These are phyloP conservation scores for Muricea muricata DNA, from an alignment of 92 coral and sea anemone species.

Conservation along the genomic window DNA sequence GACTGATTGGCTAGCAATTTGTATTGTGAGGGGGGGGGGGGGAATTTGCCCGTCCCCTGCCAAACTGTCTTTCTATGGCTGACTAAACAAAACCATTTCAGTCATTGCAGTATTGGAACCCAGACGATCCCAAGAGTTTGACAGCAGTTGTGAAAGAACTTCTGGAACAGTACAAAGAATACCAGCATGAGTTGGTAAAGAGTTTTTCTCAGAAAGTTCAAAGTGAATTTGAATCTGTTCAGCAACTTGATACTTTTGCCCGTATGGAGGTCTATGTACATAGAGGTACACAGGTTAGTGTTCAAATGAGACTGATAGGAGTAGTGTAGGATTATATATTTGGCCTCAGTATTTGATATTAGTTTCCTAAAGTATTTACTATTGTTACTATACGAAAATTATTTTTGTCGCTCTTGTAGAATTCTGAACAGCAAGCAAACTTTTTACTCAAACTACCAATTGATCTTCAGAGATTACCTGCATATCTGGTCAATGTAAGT, in stretches of 20 bases:
- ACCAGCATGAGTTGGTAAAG: slow-evolving; percentile 76
- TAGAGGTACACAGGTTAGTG: slow-evolving; percentile 74
- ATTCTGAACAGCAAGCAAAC: slow-evolving; percentile 65
- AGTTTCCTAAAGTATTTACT: background rate
- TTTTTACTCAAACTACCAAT: slow-evolving; percentile 87
- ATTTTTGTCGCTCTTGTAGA: slow-evolving; percentile 39
- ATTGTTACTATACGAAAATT: background rate
- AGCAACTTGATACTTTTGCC: slow-evolving; percentile 57
- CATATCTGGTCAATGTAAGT: slow-evolving; percentile 81
- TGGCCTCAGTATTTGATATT: background rate
- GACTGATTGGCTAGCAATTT: too few species aligned
- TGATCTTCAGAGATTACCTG: slow-evolving; percentile 76
- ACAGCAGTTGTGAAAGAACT: slow-evolving; percentile 72
- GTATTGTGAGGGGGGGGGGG: too few species aligned
- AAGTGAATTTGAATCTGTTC: slow-evolving; percentile 67
- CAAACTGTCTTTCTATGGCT: too few species aligned
- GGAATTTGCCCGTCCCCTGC: too few species aligned
- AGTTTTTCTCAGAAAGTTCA: slow-evolving; percentile 70
- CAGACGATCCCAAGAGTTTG: slow-evolving; percentile 70
- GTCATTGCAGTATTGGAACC: slow-evolving; percentile 83
- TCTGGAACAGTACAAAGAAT: slow-evolving; percentile 75
- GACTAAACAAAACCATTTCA: slow-evolving; percentile 15
- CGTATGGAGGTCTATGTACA: slow-evolving; percentile 79
- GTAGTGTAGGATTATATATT: background rate
- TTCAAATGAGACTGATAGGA: too few species aligned